phyloP scores from a whole-genome alignment of 2,797 vertebrate species.

The Tinamus major region DNA sequence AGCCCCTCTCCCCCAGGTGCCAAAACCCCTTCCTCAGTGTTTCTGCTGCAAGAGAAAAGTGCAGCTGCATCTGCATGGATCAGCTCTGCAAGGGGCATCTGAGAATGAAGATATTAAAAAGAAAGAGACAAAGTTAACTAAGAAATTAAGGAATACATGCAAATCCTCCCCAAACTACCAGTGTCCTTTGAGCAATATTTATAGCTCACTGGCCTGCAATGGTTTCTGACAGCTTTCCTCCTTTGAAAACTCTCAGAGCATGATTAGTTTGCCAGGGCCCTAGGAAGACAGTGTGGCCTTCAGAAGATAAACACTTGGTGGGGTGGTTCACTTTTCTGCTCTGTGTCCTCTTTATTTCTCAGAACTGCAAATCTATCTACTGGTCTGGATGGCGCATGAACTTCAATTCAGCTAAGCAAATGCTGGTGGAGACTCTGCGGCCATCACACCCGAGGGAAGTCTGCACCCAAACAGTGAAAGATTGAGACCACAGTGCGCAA shows the following conservation, averaged over 20 bases:
- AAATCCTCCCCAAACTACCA: background rate
- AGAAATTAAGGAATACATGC: background rate
- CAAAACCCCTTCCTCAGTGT: background rate
- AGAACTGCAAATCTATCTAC: background rate
- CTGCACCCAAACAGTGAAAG: conserved; percentile 18
- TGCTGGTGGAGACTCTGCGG: background rate
- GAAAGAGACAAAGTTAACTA: background rate
- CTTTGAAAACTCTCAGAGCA: conserved; percentile 49
- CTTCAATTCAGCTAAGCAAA: conserved; percentile 10
- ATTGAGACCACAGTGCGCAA: background rate
- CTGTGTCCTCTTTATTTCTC: background rate
- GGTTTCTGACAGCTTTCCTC: background rate
- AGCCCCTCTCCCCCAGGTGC: background rate
- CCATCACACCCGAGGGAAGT: background rate
- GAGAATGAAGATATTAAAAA: background rate
- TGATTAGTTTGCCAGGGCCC: background rate
- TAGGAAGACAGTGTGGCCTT: conserved; percentile 31
- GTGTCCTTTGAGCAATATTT: background rate
- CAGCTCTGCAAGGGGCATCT: background rate
- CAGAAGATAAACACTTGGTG: conserved; percentile 38
- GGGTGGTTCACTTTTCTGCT: background rate
- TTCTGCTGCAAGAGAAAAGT: accelerated
- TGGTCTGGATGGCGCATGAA: background rate
- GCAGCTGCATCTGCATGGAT: background rate
- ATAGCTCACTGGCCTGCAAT: background rate